phyloP scores from a whole-genome alignment of 2,113 vertebrate species.

The Dicentrarchus labrax region DNA sequence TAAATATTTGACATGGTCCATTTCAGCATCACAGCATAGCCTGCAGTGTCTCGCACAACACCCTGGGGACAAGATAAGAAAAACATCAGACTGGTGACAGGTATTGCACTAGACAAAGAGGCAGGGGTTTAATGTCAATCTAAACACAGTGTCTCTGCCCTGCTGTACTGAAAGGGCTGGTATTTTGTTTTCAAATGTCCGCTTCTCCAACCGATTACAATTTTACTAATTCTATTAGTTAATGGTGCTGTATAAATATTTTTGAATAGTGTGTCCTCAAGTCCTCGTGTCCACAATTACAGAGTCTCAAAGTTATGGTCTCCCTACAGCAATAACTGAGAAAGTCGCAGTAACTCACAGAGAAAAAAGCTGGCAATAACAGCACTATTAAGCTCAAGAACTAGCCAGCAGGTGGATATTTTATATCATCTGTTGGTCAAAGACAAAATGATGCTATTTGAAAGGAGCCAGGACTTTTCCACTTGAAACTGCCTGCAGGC shows the following conservation, averaged over 20 bases:
- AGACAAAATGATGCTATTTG: slow-evolving; percentile 52
- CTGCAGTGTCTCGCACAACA: slow-evolving; percentile 92
- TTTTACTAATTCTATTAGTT: slow-evolving; percentile 11
- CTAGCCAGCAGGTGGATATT: slow-evolving; percentile 40
- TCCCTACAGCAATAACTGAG: slow-evolving; percentile 23
- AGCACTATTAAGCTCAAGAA: slow-evolving; percentile 14
- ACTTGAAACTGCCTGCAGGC: slow-evolving; percentile 28
- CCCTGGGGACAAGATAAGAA: slow-evolving; percentile 84
- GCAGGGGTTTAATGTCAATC: slow-evolving; percentile 34
- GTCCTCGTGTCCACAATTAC: neutral
- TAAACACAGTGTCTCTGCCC: neutral
- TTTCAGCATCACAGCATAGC: slow-evolving; percentile 96
- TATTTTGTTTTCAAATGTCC: slow-evolving; percentile 11
- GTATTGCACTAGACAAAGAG: slow-evolving; percentile 2
- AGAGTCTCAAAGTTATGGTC: slow-evolving; percentile 33
- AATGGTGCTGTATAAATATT: slow-evolving; percentile 12
- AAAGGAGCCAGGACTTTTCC: neutral
- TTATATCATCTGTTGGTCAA: slow-evolving; percentile 44
- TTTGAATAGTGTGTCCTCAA: neutral
- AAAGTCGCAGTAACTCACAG: slow-evolving; percentile 3
- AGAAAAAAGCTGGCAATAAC: slow-evolving; percentile 22
- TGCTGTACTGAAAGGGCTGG: neutral
- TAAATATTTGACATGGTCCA: slow-evolving; percentile 98
- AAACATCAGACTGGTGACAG: slow-evolving; percentile 46
- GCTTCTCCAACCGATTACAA: neutral